Percentiles rank a stretch among this genome's conserved stretches.
These are phyloP conservation scores for Yponomeuta cagnagella DNA, from an alignment of 2,888 invertebrate genomes.

Conservation along the genomic window DNA sequence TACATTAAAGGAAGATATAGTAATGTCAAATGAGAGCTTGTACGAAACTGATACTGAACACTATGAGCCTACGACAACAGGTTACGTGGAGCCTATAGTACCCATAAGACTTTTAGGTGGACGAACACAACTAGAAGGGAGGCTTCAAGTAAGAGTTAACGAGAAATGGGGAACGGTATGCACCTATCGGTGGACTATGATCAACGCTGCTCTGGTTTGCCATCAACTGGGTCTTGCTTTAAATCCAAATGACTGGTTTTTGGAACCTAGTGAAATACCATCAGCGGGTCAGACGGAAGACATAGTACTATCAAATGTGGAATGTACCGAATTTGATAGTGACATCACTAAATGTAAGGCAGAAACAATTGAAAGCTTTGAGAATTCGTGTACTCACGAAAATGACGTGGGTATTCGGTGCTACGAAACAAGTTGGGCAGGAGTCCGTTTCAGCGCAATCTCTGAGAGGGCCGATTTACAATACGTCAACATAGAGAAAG, in stretches of 20 bases:
- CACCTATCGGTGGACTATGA: slow-evolving; percentile 95
- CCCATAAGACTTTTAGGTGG: slow-evolving; percentile 90
- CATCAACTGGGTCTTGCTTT: slow-evolving; percentile 95
- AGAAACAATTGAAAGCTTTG: slow-evolving; percentile 85
- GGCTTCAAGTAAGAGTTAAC: slow-evolving; percentile 88
- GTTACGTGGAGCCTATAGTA: slow-evolving; percentile 76
- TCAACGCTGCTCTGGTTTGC: slow-evolving; percentile 94
- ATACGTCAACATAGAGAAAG: slow-evolving; percentile 91
- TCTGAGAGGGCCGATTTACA: slow-evolving; percentile 92
- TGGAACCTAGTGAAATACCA: slow-evolving; percentile 89
- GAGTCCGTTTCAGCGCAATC: slow-evolving; percentile 90
- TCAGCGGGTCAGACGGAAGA: slow-evolving; percentile 84
- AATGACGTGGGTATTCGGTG: slow-evolving; percentile 93
- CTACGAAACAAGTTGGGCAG: slow-evolving; percentile 95
- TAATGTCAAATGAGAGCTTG: slow-evolving; percentile 78
- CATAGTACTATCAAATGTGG: slow-evolving; percentile 89
- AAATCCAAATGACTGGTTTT: slow-evolving; percentile 93
- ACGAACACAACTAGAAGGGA: slow-evolving; percentile 87
- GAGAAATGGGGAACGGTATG: slow-evolving; percentile 98
- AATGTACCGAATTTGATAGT: slow-evolving; percentile 92
- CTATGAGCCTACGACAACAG: slow-evolving; percentile 76
- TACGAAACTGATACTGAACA: slow-evolving; percentile 74
- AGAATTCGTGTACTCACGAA: slow-evolving; percentile 91
- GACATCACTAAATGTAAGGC: slow-evolving; percentile 92
- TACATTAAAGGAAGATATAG: slow-evolving; percentile 85